These are phyloP conservation scores for Thysanoteuthis rhombus DNA, from an alignment of 2,888 invertebrate genomes.

Conservation along the genomic window DNA sequence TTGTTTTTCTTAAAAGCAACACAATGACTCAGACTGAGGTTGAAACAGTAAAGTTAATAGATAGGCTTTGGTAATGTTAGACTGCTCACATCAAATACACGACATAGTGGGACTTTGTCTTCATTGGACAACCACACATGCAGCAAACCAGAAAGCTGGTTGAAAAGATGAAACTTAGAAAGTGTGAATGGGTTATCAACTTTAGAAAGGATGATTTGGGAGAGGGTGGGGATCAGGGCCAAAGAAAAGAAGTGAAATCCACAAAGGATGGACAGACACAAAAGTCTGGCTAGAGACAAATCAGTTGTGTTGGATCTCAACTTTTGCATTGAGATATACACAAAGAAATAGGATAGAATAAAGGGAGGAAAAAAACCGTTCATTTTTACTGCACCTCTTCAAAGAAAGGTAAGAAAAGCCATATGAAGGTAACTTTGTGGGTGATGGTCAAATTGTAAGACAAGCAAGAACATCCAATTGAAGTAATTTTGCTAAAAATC, in stretches of 20 bases:
- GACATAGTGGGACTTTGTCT: background rate
- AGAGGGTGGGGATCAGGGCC: background rate
- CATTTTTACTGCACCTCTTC: background rate
- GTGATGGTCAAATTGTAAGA: background rate
- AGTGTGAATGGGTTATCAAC: background rate
- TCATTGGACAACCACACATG: background rate
- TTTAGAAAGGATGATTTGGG: too few relatives aligned
- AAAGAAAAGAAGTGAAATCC: background rate
- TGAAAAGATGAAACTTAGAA: background rate
- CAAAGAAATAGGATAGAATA: background rate
- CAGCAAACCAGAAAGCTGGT: conserved; percentile 12
- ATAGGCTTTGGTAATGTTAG: background rate
- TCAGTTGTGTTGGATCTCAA: background rate
- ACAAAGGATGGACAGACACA: background rate
- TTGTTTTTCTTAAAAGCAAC: background rate
- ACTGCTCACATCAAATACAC: conserved; percentile 12
- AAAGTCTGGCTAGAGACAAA: background rate
- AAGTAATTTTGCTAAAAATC: background rate
- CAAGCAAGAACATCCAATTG: too few relatives aligned
- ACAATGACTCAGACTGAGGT: background rate
- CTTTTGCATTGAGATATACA: background rate
- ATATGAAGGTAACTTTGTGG: background rate
- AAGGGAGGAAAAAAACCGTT: background rate
- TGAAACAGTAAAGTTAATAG: background rate
- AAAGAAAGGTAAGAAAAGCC: background rate